Percentiles rank a stretch among this genome's conserved stretches.
phyloP scores from a whole-genome alignment of 2,113 vertebrate species.

The Mustela nigripes region DNA sequence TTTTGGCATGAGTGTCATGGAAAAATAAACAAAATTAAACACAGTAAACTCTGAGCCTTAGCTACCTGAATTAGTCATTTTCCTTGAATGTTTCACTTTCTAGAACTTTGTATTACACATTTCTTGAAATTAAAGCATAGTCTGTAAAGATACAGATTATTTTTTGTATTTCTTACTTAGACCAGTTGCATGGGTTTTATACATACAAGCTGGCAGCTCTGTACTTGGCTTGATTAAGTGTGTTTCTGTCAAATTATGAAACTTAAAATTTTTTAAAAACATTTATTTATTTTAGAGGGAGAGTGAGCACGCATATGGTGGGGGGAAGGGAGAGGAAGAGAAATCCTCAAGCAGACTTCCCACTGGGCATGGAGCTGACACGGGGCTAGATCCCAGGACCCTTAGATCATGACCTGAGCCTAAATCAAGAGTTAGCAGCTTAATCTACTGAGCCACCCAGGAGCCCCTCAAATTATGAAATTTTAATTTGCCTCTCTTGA shows the following conservation, averaged over 20 bases:
- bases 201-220: background rate
- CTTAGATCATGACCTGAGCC: background rate
- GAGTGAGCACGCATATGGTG: background rate
- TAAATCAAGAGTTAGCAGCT: background rate
- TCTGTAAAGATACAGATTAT: background rate
- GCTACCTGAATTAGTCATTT: conserved; percentile 72
- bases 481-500: conserved; percentile 25
- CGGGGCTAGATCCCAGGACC: background rate
- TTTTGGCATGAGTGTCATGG: conserved; percentile 60
- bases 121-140: background rate
- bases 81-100: conserved; percentile 34
- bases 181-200: background rate
- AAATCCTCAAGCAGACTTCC: background rate
- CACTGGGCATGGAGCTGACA: background rate
- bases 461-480: background rate
- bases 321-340: background rate
- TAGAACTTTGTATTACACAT: conserved; percentile 18
- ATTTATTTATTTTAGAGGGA: background rate
- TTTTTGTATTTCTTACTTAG: background rate
- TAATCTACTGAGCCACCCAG: background rate
- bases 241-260: conserved; percentile 8
- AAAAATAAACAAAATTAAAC: conserved; percentile 73
- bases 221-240: background rate
- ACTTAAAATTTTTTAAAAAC: background rate
- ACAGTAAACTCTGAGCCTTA: conserved; percentile 47